Evolutionary conservation across 2,888 invertebrate species (phyloP), one percentile per base, ranked within the genome.

Genomic region (Meteorus colon): DNA sequence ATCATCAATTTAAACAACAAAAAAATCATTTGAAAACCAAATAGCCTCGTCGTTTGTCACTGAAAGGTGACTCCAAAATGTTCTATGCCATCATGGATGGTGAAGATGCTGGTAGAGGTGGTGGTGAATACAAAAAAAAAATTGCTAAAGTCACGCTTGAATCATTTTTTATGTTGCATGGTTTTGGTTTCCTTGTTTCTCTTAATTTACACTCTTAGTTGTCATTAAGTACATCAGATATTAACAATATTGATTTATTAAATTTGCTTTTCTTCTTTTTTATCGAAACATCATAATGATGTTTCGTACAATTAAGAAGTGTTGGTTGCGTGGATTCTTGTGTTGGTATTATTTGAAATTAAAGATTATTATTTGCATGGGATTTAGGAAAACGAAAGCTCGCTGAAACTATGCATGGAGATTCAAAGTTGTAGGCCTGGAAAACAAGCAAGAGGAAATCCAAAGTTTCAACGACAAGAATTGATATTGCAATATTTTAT

Each of bases 1-100:
- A 41, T 41, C 41, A 41, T 41, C 41, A 86, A 78, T 82, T 80
- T 84, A 86, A 86, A 79, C 82, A 82, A 70, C 82, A 84, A 82
- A 86, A 87, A 83, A 84, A 82, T 81, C 82, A 86, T 81, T 81
- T 82, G 76, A 88, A 89, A 84, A 84, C 83, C 81, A 87, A 88
- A 82, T 89, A 89, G 84, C 84, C 83, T 80, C 82, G 79, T 77
- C 82, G 80, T 78, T 82, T 80, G 81, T 81, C 82, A 82, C 83
- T 80, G 78, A 73, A 69, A 76, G 77, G 82, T 85, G 83, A 85
- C 81, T 75, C 73, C 79, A 82, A 82, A 79, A 81, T 77, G 77
- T 78, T 81, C 80, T 84, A 80, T 84, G 79, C 81, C 80, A 73
- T 81, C 81, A 81, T 80, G 81, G 86, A 85, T 87, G 86, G 82